phyloP scores from a whole-genome alignment of 2,888 invertebrate species.

The Lamellibrachia columna region DNA sequence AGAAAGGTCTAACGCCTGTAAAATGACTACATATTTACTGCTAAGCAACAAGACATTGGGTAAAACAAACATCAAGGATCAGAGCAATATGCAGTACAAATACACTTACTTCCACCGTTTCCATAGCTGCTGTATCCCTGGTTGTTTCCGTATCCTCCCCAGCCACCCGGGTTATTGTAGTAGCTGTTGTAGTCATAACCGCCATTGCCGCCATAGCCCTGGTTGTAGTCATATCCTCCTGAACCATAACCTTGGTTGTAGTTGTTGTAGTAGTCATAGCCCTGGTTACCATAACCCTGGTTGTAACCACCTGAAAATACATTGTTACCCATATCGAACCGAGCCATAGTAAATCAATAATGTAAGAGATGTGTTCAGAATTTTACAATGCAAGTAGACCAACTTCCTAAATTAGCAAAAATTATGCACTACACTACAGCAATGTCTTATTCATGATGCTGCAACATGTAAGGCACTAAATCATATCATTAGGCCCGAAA shows the following conservation, averaged over 20 bases:
- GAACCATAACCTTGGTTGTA: slow-evolving; percentile 32
- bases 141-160: slow-evolving; percentile 23
- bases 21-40: background rate
- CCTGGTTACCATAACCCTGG: slow-evolving; percentile 38
- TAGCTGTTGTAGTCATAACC: slow-evolving; percentile 62
- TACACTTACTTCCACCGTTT: slow-evolving; percentile 35
- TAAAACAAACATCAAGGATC: background rate
- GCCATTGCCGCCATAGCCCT: slow-evolving; percentile 66
- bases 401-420: background rate
- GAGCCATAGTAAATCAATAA: background rate
- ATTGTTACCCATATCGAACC: background rate
- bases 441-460: background rate
- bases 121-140: slow-evolving; percentile 42
- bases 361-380: background rate
- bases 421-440: too few species aligned
- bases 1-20: background rate
- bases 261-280: slow-evolving; percentile 50
- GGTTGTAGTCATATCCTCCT: slow-evolving; percentile 51
- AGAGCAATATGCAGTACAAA: background rate
- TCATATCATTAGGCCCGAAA: background rate
- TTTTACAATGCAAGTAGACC: background rate
- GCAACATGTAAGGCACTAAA: background rate
- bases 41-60: background rate
- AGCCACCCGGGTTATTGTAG: slow-evolving; percentile 23
- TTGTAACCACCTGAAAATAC: slow-evolving; percentile 27